Evolutionary conservation across 2,797 vertebrate genomes (phyloP).

Genomic region (Lutjanus argentimaculatus): DNA sequence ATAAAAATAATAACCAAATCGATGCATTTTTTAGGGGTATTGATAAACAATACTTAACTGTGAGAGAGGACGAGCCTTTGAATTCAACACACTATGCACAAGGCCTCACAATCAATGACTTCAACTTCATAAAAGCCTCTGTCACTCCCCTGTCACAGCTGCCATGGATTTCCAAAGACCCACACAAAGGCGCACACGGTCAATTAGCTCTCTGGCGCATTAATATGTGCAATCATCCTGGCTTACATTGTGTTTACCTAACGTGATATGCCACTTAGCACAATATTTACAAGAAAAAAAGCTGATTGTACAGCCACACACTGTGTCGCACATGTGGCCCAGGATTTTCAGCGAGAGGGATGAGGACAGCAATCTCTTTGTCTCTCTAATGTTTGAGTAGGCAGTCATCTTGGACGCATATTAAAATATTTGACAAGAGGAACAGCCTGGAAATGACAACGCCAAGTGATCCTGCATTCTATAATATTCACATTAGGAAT

Average conservation of each 20-base stretch:
- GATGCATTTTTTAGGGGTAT: no score
- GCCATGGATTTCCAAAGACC: conserved; percentile 38
- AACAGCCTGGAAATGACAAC: conserved; percentile 45
- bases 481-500: conserved; percentile 52
- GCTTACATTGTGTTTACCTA: conserved; percentile 53
- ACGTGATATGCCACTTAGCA: conserved; percentile 42
- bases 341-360: conserved; percentile 34
- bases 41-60: neutral
- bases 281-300: conserved; percentile 51
- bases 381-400: conserved; percentile 25
- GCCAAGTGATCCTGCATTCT: conserved; percentile 38
- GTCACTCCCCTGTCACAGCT: conserved; percentile 25
- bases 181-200: conserved; percentile 41
- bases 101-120: neutral
- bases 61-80: neutral
- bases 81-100: conserved; percentile 16
- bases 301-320: neutral
- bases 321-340: conserved; percentile 7
- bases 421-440: conserved; percentile 50
- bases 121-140: conserved; percentile 23
- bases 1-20: neutral
- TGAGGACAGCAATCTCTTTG: conserved; percentile 26
- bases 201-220: conserved; percentile 37
- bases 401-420: conserved; percentile 42
- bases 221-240: conserved; percentile 48